Evolutionary conservation across 1,140 invertebrate genomes (phyloP).

Genomic region (Brachionus angularis): DNA sequence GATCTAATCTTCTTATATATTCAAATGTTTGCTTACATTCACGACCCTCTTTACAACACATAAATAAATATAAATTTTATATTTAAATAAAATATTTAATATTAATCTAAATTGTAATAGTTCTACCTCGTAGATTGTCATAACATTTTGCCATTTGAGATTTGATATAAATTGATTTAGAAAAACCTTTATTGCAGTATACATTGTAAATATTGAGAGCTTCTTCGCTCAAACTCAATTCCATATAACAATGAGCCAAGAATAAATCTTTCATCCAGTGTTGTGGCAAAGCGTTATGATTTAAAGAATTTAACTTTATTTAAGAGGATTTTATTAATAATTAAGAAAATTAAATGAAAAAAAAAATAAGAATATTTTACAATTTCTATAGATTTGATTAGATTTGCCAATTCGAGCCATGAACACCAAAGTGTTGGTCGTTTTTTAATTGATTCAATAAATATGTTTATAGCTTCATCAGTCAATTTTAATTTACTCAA

Average conservation of each 20-base stretch:
- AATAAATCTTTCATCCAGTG: conserved; percentile 96
- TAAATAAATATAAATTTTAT: background rate
- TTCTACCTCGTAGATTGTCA: conserved; percentile 79
- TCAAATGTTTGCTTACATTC: conserved; percentile 74
- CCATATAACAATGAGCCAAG: conserved; percentile 79
- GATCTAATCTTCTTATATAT: conserved; percentile 76
- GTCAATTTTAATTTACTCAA: conserved; percentile 78
- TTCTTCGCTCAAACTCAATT: conserved; percentile 83
- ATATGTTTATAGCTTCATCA: conserved; percentile 68
- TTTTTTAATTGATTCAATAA: conserved; percentile 71
- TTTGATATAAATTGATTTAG: conserved; percentile 79
- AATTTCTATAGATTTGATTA: conserved; percentile 73
- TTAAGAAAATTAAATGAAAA: conserved; percentile 45
- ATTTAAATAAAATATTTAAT: background rate
- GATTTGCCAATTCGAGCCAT: conserved; percentile 81
- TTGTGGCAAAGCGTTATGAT: conserved; percentile 71
- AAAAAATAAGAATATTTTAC: conserved; percentile 48
- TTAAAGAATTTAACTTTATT: conserved; percentile 49
- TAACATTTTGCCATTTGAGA: conserved; percentile 85
- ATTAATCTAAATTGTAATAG: conserved; percentile 11
- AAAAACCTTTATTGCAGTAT: conserved; percentile 73
- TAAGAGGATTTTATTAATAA: no score
- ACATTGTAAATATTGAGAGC: conserved; percentile 75
- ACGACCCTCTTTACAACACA: background rate
- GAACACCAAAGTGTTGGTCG: conserved; percentile 84